phyloP scores from a whole-genome alignment of 2,113 vertebrate species.

The Oreochromis niloticus region DNA sequence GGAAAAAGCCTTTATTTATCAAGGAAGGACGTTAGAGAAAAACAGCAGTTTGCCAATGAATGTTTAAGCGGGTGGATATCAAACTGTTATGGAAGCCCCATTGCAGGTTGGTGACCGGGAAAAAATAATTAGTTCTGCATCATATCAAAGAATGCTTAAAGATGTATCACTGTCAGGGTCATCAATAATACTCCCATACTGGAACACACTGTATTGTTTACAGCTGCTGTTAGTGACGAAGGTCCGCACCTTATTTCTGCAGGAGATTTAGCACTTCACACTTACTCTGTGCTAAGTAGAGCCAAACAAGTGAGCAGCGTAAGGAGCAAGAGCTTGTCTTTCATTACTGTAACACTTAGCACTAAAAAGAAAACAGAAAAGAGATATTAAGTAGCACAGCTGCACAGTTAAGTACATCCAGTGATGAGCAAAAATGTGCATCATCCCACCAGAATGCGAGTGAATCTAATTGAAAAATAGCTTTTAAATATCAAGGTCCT shows the following conservation, averaged over 20 bases:
- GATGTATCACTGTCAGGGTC: not conserved
- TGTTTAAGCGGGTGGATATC: not conserved
- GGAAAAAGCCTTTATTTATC: not conserved
- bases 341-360: not conserved
- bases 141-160: not conserved
- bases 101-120: not conserved
- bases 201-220: not conserved
- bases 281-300: not conserved
- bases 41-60: not conserved
- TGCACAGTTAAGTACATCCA: not conserved
- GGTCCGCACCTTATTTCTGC: not conserved
- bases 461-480: not conserved
- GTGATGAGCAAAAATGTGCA: not conserved
- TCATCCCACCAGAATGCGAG: not conserved
- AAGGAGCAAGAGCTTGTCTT: not conserved
- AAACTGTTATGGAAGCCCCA: not conserved
- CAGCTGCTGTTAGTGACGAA: not conserved
- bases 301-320: not conserved
- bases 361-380: not conserved
- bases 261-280: not conserved
- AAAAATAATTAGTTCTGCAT: not conserved
- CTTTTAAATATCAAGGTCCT: not conserved
- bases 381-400: not conserved
- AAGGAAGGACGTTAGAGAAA: not conserved
- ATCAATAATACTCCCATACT: not conserved